A percentile compares a stretch with the other conserved stretches of the same genome.
phyloP scores from a whole-genome alignment of 1,140 invertebrate species.

The Drosophila kurseongensis region DNA sequence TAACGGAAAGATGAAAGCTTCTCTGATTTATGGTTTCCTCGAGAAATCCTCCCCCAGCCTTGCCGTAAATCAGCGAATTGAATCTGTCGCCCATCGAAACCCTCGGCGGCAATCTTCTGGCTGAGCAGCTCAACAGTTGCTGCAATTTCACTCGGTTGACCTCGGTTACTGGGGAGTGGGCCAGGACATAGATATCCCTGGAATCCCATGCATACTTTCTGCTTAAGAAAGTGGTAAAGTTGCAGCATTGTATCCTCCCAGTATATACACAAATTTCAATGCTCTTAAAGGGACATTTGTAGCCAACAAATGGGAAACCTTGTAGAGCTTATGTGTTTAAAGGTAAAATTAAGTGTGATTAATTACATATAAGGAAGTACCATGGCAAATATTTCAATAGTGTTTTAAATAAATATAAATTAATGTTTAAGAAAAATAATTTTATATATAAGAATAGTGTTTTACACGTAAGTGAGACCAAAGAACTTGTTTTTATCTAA shows the following conservation, averaged over 20 bases:
- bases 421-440: not conserved
- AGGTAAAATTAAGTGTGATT: too few species aligned
- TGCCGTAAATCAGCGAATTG: conserved; percentile 5
- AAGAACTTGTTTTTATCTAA: too few species aligned
- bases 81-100: conserved; percentile 1
- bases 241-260: not conserved
- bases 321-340: too few species aligned
- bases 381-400: too few species aligned
- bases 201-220: conserved; percentile 6
- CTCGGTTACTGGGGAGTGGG: not conserved
- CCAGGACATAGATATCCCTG: not conserved
- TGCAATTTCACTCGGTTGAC: conserved; percentile 23
- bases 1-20: conserved; percentile 64
- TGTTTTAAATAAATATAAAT: too few species aligned
- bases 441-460: not conserved
- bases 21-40: conserved; percentile 63
- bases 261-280: not conserved
- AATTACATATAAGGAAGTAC: too few species aligned
- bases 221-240: not conserved
- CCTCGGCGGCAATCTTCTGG: conserved; percentile 6
- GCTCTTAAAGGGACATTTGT: not conserved
- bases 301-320: too few species aligned
- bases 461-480: too few species aligned
- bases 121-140: conserved; percentile 17
- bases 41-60: not conserved